Base-by-base conservation (phyloP, 2,797 vertebrate species). In the Apogon talboti region DNA sequence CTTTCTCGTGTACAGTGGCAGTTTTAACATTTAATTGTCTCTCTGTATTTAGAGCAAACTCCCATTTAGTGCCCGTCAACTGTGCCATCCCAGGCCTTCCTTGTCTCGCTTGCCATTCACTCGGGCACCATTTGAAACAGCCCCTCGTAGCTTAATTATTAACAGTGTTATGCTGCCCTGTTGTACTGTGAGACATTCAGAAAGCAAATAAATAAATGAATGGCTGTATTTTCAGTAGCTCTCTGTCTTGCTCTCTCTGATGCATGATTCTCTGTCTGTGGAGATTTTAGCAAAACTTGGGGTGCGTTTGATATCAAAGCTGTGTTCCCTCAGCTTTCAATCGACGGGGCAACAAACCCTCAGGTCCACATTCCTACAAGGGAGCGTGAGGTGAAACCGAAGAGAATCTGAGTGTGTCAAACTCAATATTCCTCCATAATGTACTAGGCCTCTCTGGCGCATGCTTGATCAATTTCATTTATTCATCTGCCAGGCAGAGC, bases 1-100 rank as follows among this genome's bases (percentile, higher is more conserved):
- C 92, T 94, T 93, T 86, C 91, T 79, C 79, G 90, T 88, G 92
- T 93, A 90, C 91, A 94, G 92, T 94, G 92, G 93, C 93, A 93
- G 93, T 90, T 92, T 93, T 93, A 91, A 93, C 91, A 91, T 93
- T 93, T 94, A 94, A 94, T 94, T 93, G 92, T 94, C 92, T 93
- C 88, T 89, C 89, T 92, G 91, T 92, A 93, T 93, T 93, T 94
- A 92, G 92, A 91, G 88, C 87, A 87, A 87, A 91, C 85, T 91
- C 88, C 88, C 88, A 90, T 92, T 93, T 90, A 92, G 90, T 76
- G 86, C 74, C 71, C 71, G 84, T 82, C 86, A 84, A 74, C 84
- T 74, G 74, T 78, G 74, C 85, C 86, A 76, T 84, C 82, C 78
- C 80, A 66, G 72, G 79, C 79, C 74, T 80, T 74, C 79, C 84